A percentile compares a stretch with the other conserved stretches of the same genome.
Conservation (phyloP, 2,888 invertebrate genomes). For the Cheilosia urbana region DNA sequence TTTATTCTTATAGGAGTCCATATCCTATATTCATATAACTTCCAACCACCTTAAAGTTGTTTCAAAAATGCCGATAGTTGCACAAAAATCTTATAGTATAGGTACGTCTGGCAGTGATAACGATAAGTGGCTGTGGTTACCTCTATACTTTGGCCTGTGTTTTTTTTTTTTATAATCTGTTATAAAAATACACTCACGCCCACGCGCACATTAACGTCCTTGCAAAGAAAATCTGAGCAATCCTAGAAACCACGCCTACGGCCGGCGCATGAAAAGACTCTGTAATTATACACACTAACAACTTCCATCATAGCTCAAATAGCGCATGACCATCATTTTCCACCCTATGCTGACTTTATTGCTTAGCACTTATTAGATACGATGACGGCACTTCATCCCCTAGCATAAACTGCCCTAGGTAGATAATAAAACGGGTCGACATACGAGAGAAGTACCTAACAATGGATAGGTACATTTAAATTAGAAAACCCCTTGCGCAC, state of each 20-base stretch:
- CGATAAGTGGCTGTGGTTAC: too few relatives aligned
- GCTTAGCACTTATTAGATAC: conserved; percentile 17
- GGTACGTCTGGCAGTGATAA: too few relatives aligned
- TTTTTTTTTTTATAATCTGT: too few relatives aligned
- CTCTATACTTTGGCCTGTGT: too few relatives aligned
- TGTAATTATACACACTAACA: conserved; percentile 5
- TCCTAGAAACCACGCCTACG: conserved; percentile 34
- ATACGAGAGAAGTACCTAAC: neutral
- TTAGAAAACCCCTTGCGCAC: conserved; percentile 13
- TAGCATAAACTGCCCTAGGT: conserved; percentile 16
- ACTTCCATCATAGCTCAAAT: neutral
- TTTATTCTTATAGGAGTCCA: too few relatives aligned
- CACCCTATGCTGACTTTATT: conserved; percentile 33
- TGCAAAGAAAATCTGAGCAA: conserved; percentile 13
- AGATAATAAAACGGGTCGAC: neutral
- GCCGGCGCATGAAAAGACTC: neutral
- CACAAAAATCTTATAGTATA: too few relatives aligned
- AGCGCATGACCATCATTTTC: conserved; percentile 48
- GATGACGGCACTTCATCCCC: conserved; percentile 27
- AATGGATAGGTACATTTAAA: conserved; percentile 3
- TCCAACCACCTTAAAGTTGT: too few relatives aligned
- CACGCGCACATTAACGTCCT: neutral
- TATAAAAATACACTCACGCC: conserved; percentile 1
- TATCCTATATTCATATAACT: too few relatives aligned
- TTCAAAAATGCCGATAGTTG: too few relatives aligned